Percentiles rank a stretch among this genome's conserved stretches.
Conservation (phyloP, 2,888 invertebrate species). For the Barypeithes pellucidus region DNA sequence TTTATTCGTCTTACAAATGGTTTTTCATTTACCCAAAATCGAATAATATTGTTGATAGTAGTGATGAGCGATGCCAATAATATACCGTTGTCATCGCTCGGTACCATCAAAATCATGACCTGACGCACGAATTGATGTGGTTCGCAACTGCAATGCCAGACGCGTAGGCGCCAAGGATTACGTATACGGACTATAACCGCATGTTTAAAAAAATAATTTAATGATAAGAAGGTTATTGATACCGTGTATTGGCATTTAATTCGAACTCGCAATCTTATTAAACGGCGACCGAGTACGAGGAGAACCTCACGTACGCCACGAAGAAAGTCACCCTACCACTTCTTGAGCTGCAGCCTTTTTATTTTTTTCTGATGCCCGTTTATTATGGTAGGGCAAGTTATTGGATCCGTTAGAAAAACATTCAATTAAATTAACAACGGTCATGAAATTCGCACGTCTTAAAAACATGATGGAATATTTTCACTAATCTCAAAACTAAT, state of each 20-base stretch:
- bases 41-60: background rate
- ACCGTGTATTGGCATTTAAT: constrained; percentile 34
- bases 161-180: constrained; percentile 18
- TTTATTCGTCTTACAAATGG: no score
- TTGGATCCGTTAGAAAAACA: no score
- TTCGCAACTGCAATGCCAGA: constrained; percentile 18
- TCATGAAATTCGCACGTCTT: no score
- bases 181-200: constrained; percentile 16
- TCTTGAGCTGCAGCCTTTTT: constrained; percentile 38
- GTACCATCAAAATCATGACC: background rate
- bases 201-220: constrained; percentile 35
- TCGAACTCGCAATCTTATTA: constrained; percentile 35
- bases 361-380: constrained; percentile 13
- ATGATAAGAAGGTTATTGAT: constrained; percentile 49
- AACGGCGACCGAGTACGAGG: constrained; percentile 36
- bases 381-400: background rate
- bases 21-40: background rate
- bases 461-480: no score
- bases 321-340: constrained; percentile 49
- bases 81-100: background rate
- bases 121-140: background rate
- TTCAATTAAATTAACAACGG: no score
- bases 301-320: constrained; percentile 47
- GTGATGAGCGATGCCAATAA: background rate
- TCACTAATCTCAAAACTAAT: no score